A percentile compares a stretch with the other conserved stretches of the same genome.
Conservation (phyloP, 2,113 vertebrate species). For the Bungarus multicinctus region DNA sequence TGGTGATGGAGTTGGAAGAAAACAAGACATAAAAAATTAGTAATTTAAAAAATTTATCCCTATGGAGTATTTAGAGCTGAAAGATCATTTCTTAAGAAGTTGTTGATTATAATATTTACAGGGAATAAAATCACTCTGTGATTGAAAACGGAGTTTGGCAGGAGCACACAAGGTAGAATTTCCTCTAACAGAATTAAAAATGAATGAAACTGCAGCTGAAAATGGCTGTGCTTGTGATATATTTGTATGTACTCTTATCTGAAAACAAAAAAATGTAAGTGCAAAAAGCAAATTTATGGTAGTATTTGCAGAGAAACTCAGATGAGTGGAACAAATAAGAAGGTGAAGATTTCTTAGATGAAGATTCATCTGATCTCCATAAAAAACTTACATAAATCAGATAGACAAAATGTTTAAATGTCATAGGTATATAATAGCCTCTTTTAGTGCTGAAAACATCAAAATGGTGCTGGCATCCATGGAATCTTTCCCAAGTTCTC, state of each 20-base stretch:
- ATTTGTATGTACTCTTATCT: background rate
- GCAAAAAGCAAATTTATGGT: background rate
- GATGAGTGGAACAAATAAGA: background rate
- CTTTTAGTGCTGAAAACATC: no score
- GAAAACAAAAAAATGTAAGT: background rate
- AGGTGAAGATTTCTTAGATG: background rate
- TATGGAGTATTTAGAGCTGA: no score
- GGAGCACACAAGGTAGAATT: background rate
- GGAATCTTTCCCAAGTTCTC: no score
- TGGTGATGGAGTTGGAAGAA: no score
- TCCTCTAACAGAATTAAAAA: background rate
- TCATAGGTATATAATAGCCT: no score
- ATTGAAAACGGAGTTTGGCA: background rate
- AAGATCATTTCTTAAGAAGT: no score
- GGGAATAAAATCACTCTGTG: no score
- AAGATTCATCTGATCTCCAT: background rate
- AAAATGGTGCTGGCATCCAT: no score
- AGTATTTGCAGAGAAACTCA: background rate
- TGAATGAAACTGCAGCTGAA: background rate
- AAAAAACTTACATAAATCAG: background rate
- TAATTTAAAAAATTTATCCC: no score
- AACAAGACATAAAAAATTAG: no score
- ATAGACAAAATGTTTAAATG: background rate
- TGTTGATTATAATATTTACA: no score
- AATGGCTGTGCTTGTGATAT: background rate